Evolutionary conservation across 2,113 vertebrate genomes (phyloP), one percentile per base, ranked within the genome.

Genomic region (Dipodomys merriami): DNA sequence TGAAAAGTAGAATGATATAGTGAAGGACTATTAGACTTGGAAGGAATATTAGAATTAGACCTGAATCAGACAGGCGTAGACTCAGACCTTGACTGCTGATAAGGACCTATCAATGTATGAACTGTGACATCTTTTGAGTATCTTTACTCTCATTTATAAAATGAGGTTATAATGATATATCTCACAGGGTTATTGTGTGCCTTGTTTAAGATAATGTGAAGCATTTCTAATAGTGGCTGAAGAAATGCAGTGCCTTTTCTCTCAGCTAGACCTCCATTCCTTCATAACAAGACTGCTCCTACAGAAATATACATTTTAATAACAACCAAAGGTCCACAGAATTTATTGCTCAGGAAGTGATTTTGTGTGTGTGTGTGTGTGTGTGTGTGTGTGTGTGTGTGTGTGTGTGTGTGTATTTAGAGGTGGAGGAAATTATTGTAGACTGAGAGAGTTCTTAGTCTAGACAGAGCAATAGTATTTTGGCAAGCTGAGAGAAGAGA

Each of bases 401-500:
- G 35, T 39, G 35, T 39, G 39, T 39, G 5, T 39, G 39, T 39
- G 39, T 39, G 39, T 39, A 39, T 39, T 39, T 46, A 85, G 72
- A 93, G 46, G 15, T 69, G 27, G 49, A 46, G 71, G 29, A 67
- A n/a, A 71, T 95, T 25, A 23, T 46, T 72, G 8, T 72, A 83
- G 72, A 57, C 15, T 16, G 71, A 93, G 79, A 91, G 73, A 0
- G 11, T 89, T 81, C 20, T 81, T 90, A 89, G 73, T 62, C 72
- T 71, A 68, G 71, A 46, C 83, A 69, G 73, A 57, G 13, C 11
- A 83, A 12, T 64, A 69, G n/a, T 25, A 71, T 69, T 93, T 86
- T 91, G 74, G 85, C 88, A 94, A 91, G 71, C 68, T 62, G 73
- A 92, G 30, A 71, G 76, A 78, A 67, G 46, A 44, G 29, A 73